Base-by-base conservation (phyloP, 2,797 vertebrate genomes). In the Sebastes diploproa region DNA sequence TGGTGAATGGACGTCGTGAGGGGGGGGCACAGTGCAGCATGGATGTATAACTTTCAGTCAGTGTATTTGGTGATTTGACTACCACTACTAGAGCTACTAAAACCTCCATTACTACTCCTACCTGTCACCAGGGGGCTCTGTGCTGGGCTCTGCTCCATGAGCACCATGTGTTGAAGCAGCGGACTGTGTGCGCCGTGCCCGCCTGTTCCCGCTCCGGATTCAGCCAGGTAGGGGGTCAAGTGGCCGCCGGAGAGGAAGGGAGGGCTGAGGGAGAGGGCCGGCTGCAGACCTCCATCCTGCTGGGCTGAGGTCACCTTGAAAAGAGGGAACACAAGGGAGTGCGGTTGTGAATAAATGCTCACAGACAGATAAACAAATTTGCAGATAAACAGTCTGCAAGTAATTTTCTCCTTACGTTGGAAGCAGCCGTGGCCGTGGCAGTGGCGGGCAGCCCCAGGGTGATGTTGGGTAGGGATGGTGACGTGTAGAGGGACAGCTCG, bases 391-490 rank as follows among this genome's bases (percentile, higher is more conserved):
- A 34, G 22, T 38, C 18, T 60, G 61, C 32, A 1, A 42, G 67
- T 25, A 18, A 29, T 56, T 46, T 46, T 7, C 66, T 72, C 38
- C 89, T 92, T 64, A 94, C 98, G 0, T 96, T 96, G 22, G 98
- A 96, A 55, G 98, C 97, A 38, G 97, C 96, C 0, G 96, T 94
- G 81, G 93, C 83, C 3, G 94, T 94, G 59, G 94, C 93, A 1
- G 93, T 97, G 68, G 98, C 98, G 1, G 98, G 98, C 75, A 99
- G 95, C 60, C 98, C 98, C 79, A 99, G 93, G 0, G 97, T 98
- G 95, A 99, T 99, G 95, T 99, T 99, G 93, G 98, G 98, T 88
- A 99, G 91, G 72, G 98, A 99, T 0, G 98, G 98, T 0, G 98
- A 99, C 0, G 98, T 99, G 95, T 99, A 99, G 88, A 99, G 97